A percentile compares a stretch with the other conserved stretches of the same genome.
These are phyloP conservation scores for Wasmannia auropunctata DNA, from an alignment of 1,140 invertebrate species.

Conservation along the genomic window DNA sequence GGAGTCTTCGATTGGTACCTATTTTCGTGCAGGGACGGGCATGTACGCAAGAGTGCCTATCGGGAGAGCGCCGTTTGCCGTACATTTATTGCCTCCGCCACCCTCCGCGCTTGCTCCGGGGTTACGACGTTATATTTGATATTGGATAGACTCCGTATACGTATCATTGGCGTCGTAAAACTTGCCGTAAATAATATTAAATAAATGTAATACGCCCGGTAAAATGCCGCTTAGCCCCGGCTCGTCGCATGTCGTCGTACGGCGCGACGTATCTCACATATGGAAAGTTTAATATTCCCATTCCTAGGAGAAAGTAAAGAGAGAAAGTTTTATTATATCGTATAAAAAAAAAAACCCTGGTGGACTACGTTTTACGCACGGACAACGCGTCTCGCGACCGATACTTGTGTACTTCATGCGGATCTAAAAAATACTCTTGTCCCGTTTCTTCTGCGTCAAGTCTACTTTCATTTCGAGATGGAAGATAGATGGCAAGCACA, in stretches of 20 bases:
- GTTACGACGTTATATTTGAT: conserved; percentile 85
- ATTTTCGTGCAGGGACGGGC: conserved; percentile 75
- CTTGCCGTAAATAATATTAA: conserved; percentile 85
- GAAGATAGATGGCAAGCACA: conserved; percentile 42
- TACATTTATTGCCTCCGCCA: conserved; percentile 84
- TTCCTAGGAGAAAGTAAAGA: conserved; percentile 32
- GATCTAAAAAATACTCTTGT: conserved; percentile 43
- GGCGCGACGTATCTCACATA: conserved; percentile 36
- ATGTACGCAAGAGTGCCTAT: conserved; percentile 79
- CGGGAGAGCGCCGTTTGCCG: conserved; percentile 82
- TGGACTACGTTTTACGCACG: background rate
- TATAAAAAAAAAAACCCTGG: conserved; percentile 28
- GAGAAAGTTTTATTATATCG: conserved; percentile 45
- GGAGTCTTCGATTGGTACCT: conserved; percentile 73
- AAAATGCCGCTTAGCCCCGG: conserved; percentile 80
- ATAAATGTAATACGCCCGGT: conserved; percentile 83
- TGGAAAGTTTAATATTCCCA: conserved; percentile 62
- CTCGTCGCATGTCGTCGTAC: conserved; percentile 24
- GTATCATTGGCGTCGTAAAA: conserved; percentile 84
- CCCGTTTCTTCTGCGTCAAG: background rate
- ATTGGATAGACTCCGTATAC: conserved; percentile 84
- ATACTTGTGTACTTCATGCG: conserved; percentile 47
- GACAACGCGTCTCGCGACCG: conserved; percentile 14
- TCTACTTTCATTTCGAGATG: conserved; percentile 53
- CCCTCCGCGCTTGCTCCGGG: conserved; percentile 77